A percentile compares a stretch with the other conserved stretches of the same genome.
These are phyloP conservation scores for Cosmorhoe ocellata DNA, from an alignment of 2,888 invertebrate genomes.

Conservation along the genomic window DNA sequence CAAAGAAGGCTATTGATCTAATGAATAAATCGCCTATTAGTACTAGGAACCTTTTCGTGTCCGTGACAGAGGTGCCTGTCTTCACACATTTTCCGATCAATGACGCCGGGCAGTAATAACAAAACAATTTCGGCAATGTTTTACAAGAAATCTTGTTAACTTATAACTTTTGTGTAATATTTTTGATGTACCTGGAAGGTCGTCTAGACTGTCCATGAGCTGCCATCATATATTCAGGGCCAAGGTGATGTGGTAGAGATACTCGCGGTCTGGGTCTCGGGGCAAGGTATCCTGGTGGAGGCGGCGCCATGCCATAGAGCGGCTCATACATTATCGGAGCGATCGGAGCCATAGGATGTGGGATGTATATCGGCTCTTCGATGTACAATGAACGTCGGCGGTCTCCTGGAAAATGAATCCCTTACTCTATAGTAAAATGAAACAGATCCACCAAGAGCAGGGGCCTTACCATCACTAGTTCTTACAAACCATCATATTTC, in stretches of 20 bases:
- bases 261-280: constrained; percentile 61
- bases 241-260: constrained; percentile 65
- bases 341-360: constrained; percentile 66
- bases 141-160: neutral
- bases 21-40: too few species aligned
- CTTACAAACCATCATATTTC: too few species aligned
- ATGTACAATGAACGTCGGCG: constrained; percentile 70
- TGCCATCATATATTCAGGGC: constrained; percentile 59
- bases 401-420: constrained; percentile 51
- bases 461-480: too few species aligned
- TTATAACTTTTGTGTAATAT: too few species aligned
- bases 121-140: neutral
- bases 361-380: constrained; percentile 67
- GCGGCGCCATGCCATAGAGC: constrained; percentile 58
- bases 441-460: too few species aligned
- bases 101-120: too few species aligned
- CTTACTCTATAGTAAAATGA: too few species aligned
- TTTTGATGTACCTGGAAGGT: constrained; percentile 56
- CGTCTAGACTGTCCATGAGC: constrained; percentile 61
- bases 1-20: too few species aligned
- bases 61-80: too few species aligned
- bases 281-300: constrained; percentile 59
- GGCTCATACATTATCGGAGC: constrained; percentile 70
- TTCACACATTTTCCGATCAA: too few species aligned
- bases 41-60: too few species aligned